Evolutionary conservation across 2,797 vertebrate species (phyloP), one percentile per base, ranked within the genome.

Genomic region (Coregonus ussuriensis): DNA sequence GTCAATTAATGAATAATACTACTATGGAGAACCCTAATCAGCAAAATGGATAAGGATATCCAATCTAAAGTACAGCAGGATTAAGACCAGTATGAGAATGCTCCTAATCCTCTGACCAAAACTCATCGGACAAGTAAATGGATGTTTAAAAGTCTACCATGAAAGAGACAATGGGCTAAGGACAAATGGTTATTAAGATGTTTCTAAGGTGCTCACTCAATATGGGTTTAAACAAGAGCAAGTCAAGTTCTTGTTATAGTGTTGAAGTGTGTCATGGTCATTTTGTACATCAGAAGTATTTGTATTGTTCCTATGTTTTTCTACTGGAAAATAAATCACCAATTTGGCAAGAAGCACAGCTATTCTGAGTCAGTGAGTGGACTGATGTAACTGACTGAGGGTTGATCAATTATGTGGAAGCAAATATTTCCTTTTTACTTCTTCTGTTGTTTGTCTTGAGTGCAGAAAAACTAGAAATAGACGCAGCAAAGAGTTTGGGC

Each of bases 281-380:
- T 35, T 33, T 6, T 35, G 31, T 68, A 68, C n/a, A 6, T 59
- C 56, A 5, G 5, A 18, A 16, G 5, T 3, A 37, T 68, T 9
- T 68, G 66, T 68, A 68, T 67, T 35, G 15, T 67, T 35, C 59
- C 65, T 33, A 35, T 68, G 66, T 68, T 68, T 35, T 33, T 68
- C 31, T 35, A 68, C 33, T 33, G 66, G 15, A 68, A 35, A 68
- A 68, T 68, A 68, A 68, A 68, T 68, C 66, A 68, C 16, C 6
- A 9, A 68, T 37, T 68, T 35, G 15, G 66, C 66, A 35, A 68
- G 31, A 29, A 16, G 31, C 15, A 35, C 15, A 67, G 66, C 31
- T 66, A 67, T 37, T 35, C 9, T 18, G 15, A 37, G 66, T 35
- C 15, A 15, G 29, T 33, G 15, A 9, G 4, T 59, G 16, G 56